These are phyloP conservation scores for Scotopteryx bipunctaria DNA, from an alignment of 2,888 invertebrate species.

Conservation along the genomic window DNA sequence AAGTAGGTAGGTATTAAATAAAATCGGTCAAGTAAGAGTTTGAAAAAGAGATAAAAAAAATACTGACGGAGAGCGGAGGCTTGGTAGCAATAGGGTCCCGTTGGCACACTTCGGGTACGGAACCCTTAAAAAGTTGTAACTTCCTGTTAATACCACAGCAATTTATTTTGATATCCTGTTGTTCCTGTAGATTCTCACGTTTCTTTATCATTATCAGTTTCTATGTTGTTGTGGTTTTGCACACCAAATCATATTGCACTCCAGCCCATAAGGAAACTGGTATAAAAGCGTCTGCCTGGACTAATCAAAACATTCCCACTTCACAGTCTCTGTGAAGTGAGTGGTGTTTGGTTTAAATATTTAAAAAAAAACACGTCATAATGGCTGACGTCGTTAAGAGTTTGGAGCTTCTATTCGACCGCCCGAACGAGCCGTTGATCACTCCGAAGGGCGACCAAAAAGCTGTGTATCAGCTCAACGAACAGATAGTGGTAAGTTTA, in stretches of 20 bases:
- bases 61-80: too few species aligned
- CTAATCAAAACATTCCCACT: conserved; percentile 52
- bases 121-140: too few species aligned
- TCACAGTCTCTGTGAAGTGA: conserved; percentile 73
- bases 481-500: conserved; percentile 84
- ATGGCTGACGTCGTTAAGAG: conserved; percentile 55
- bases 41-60: too few species aligned
- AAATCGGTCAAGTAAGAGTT: too few species aligned
- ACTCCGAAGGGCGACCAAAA: conserved; percentile 85
- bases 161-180: conserved; percentile 18
- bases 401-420: conserved; percentile 80
- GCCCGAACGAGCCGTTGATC: conserved; percentile 84
- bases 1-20: too few species aligned
- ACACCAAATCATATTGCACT: conserved; percentile 47
- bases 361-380: conserved; percentile 31
- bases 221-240: conserved; percentile 50
- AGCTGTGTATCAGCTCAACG: conserved; percentile 84
- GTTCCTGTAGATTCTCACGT: conserved; percentile 37
- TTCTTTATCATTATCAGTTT: conserved; percentile 41
- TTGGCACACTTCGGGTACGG: too few species aligned
- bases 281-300: conserved; percentile 40
- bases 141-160: conserved; percentile 13
- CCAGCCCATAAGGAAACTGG: conserved; percentile 25
- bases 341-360: conserved; percentile 11
- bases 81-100: too few species aligned